phyloP scores from a whole-genome alignment of 2,113 vertebrate genomes.

The Solea senegalensis region DNA sequence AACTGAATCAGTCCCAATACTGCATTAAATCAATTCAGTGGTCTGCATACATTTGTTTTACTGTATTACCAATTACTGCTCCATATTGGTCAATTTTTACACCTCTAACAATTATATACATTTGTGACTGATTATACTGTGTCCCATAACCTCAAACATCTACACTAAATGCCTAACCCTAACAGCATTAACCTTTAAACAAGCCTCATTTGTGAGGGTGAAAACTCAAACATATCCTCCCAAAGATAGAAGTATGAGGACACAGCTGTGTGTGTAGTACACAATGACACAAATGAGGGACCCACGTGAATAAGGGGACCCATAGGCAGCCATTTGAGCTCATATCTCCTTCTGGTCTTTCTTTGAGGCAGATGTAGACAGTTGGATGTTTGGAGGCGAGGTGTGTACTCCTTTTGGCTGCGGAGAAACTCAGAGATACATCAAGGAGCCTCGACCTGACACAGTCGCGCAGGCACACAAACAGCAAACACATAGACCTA shows the following conservation, averaged over 20 bases:
- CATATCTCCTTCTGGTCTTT: constrained; percentile 52
- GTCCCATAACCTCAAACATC: too few species aligned
- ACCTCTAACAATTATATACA: background rate
- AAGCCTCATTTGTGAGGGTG: too few species aligned
- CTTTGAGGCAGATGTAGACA: constrained; percentile 70
- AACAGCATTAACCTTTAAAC: too few species aligned
- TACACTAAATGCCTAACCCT: too few species aligned
- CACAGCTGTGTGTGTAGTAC: background rate
- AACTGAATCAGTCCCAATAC: too few species aligned
- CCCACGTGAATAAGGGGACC: too few species aligned
- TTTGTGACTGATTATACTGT: background rate
- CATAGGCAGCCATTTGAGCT: constrained; percentile 25
- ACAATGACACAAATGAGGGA: background rate
- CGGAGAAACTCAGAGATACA: constrained; percentile 56
- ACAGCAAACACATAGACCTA: constrained; percentile 6
- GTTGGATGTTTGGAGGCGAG: constrained; percentile 52
- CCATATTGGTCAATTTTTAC: too few species aligned
- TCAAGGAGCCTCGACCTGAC: constrained; percentile 52
- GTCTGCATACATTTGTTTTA: too few species aligned
- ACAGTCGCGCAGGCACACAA: constrained; percentile 26
- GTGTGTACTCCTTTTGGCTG: constrained; percentile 32
- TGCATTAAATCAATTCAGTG: too few species aligned
- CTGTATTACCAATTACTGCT: too few species aligned
- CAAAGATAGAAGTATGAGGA: background rate
- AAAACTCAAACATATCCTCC: too few species aligned